These are phyloP conservation scores for Bellardia pandia DNA, from an alignment of 2,888 invertebrate genomes.

Conservation along the genomic window DNA sequence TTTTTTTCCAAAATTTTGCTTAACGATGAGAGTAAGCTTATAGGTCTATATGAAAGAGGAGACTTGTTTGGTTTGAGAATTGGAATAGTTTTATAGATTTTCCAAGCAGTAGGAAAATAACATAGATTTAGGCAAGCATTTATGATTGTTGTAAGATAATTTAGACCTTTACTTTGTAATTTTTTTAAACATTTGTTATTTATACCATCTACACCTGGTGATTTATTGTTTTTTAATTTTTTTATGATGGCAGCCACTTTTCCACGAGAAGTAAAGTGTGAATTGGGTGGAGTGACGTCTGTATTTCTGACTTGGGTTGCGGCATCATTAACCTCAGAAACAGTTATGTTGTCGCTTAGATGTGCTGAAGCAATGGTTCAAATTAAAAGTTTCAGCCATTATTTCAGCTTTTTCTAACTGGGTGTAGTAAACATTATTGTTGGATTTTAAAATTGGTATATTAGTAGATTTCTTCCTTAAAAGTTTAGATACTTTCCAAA, in stretches of 20 bases:
- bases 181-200: constrained; percentile 8
- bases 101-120: background rate
- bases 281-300: background rate
- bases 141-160: background rate
- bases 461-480: constrained; percentile 11
- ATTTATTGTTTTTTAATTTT: constrained; percentile 4
- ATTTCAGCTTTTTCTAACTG: background rate
- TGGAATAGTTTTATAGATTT: background rate
- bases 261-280: too few relatives aligned
- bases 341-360: background rate
- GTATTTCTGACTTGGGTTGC: background rate
- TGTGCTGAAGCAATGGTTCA: background rate
- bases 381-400: too few relatives aligned
- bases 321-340: background rate
- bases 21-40: background rate
- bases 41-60: background rate
- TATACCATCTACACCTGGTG: background rate
- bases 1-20: constrained; percentile 14
- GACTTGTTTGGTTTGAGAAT: background rate
- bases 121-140: background rate
- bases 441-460: too few relatives aligned
- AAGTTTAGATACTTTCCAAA: constrained; percentile 10
- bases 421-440: background rate
- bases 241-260: background rate
- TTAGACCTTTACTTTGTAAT: background rate